Evolutionary conservation across 2,888 invertebrate genomes (phyloP), one percentile per base, ranked within the genome.

Genomic region (Corbicula japonica): DNA sequence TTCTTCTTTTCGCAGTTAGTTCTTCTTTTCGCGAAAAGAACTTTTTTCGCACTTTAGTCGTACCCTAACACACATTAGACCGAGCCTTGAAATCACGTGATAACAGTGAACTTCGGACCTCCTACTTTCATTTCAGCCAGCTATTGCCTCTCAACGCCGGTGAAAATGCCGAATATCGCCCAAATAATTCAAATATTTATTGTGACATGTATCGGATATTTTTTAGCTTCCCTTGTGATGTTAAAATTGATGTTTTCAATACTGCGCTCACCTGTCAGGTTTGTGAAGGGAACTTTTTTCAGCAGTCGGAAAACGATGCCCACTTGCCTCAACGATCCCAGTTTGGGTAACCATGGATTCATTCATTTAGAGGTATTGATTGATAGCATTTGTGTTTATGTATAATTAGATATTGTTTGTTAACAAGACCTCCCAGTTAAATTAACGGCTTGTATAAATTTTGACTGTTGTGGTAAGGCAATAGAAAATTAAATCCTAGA

Each of bases 351-450:
- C 8, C 88, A 88, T 56, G 81, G 80, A 32, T 88, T 80, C 71
- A 73, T 86, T n/a, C 86, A 87, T 68, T 56, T 88, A 8, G 84
- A 88, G 87, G 88, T 87, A 70, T 76, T 21, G 34, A n/a, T 18
- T 34, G 21, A 60, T 28, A 26, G n/a, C n/a, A n/a, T n/a, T n/a
- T n/a, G n/a, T n/a, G n/a, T n/a, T n/a, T n/a, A n/a, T n/a, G n/a
- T n/a, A n/a, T n/a, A n/a, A n/a, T n/a, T n/a, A n/a, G n/a, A n/a
- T n/a, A n/a, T n/a, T n/a, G n/a, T n/a, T n/a, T n/a, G n/a, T n/a
- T n/a, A n/a, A n/a, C n/a, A n/a, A n/a, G n/a, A n/a, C n/a, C n/a
- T n/a, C n/a, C n/a, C n/a, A n/a, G n/a, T n/a, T n/a, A n/a, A n/a
- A n/a, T n/a, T n/a, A n/a, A n/a, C n/a, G n/a, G n/a, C n/a, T n/a